Base-by-base conservation (phyloP, 2,797 vertebrate species). In the Anguilla marmorata region DNA sequence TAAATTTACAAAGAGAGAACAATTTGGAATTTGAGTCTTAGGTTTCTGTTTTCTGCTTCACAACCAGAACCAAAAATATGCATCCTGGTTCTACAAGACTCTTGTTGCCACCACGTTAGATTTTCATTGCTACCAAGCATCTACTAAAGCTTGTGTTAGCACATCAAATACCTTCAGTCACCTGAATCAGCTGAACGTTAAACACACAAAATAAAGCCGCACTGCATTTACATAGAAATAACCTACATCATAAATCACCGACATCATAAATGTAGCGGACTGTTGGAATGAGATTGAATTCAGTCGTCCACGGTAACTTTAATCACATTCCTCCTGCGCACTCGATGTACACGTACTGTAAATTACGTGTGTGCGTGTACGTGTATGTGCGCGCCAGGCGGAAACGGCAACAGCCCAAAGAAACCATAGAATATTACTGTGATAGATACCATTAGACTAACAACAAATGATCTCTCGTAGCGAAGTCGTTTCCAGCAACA, bases 151-250 rank as follows among this genome's bases (percentile, higher is more conserved):
- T 48, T 30, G 50, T 54, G 12, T 30, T 84, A 27, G 41, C 54
- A 84, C 37, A 84, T 27, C 27, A 69, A n/a, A 52, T 27, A 54
- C 27, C 45, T 48, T 24, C 33, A 79, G 27, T 79, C 87, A 66
- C 60, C 45, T 48, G 60, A 30, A 84, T 79, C 87, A 63, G 80
- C 45, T 24, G 48, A 30, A 72, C 66, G 41, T 58, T 45, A 50
- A 66, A 87, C 27, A 56, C 63, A 21, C 58, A 87, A 0, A 37
- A 50, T 50, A 69, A 83, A 72, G 84, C n/a, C 16, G 56, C 45
- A 33, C 54, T 58, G 56, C 79, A 87, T 52, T 50, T 50, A 87
- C 80, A 87, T 45, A 30, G 63, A 84, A 21, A 80, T 24, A 63
- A 48, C 52, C 80, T 27, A 87, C 60, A 48, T 1, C 63, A 66